Evolutionary conservation across 2,797 vertebrate genomes (phyloP).

Genomic region (Hemitrygon akajei): DNA sequence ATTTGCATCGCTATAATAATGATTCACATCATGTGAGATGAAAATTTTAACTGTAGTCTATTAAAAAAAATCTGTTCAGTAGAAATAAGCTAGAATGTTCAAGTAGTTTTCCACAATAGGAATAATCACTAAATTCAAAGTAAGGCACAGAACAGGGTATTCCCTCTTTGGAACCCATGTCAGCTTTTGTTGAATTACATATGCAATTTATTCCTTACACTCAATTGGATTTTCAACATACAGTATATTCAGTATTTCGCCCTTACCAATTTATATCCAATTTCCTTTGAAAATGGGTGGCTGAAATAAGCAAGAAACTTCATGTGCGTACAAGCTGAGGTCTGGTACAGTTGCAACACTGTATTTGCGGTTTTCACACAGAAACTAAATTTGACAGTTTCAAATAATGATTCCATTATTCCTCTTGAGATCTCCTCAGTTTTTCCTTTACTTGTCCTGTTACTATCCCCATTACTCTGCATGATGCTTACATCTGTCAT

Average conservation of each 20-base stretch:
- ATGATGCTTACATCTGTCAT: no score
- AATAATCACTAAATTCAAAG: background rate
- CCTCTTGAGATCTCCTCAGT: no score
- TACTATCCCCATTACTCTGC: no score
- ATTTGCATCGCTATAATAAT: background rate
- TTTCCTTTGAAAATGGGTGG: background rate
- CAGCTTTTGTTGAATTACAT: background rate
- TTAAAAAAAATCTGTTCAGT: background rate
- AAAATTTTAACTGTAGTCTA: background rate
- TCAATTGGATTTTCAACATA: background rate
- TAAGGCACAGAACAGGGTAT: background rate
- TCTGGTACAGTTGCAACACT: background rate
- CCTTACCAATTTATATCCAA: background rate
- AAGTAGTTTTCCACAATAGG: background rate
- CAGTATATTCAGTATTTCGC: background rate
- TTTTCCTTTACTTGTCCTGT: no score
- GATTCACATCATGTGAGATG: no score
- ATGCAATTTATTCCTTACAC: background rate
- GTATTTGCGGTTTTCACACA: background rate
- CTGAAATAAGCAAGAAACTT: background rate
- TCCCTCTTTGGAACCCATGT: background rate
- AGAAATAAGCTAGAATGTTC: background rate
- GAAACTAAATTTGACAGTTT: no score
- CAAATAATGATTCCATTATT: no score
- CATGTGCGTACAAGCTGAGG: background rate